A percentile compares a stretch with the other conserved stretches of the same genome.
phyloP scores from a whole-genome alignment of 2,113 vertebrate genomes.

The Bathybates hornii region DNA sequence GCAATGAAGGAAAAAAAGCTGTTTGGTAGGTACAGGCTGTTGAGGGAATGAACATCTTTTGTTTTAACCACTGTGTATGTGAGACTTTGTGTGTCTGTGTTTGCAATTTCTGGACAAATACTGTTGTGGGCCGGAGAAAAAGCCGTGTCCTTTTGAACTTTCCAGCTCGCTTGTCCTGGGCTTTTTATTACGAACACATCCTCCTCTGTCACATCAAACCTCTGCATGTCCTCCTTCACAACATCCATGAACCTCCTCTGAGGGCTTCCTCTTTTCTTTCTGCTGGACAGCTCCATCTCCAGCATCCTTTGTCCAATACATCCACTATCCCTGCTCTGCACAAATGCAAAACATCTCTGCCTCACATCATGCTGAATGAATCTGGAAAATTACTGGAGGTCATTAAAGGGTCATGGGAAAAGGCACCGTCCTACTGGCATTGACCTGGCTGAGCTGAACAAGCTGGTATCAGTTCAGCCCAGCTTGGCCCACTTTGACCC shows the following conservation, averaged over 20 bases:
- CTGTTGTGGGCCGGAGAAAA: background rate
- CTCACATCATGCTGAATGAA: background rate
- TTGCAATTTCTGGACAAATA: background rate
- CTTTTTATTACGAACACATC: background rate
- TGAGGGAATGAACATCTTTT: background rate
- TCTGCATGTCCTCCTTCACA: background rate
- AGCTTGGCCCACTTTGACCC: background rate
- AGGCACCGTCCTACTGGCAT: background rate
- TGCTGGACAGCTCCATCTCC: background rate
- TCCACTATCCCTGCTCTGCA: background rate
- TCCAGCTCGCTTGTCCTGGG: background rate
- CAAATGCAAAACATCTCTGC: background rate
- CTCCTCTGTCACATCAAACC: background rate
- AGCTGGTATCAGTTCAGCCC: background rate
- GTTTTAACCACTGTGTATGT: background rate
- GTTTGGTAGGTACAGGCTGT: background rate
- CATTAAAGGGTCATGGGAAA: constrained; percentile 33
- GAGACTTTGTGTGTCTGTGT: background rate
- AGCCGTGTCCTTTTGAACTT: background rate
- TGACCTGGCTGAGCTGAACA: background rate
- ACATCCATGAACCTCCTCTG: background rate
- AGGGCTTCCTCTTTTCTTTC: background rate
- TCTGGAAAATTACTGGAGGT: constrained; percentile 5
- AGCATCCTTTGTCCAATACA: background rate
- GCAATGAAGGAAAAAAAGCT: background rate